phyloP scores from a whole-genome alignment of 2,797 vertebrate species.

The Hozukius guyotensis region DNA sequence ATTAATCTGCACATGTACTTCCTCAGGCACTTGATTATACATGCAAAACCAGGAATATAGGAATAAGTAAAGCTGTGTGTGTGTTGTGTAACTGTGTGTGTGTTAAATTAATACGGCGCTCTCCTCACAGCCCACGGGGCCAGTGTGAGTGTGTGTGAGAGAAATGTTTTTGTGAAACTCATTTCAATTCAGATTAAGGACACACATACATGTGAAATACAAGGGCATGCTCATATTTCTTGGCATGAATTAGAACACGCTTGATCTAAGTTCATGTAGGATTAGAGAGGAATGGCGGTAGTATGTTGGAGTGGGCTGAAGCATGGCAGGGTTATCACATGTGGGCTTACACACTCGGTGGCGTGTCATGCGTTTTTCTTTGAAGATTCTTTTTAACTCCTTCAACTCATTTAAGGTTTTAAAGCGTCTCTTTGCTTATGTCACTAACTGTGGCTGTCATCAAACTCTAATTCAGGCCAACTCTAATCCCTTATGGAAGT shows the following conservation, averaged over 20 bases:
- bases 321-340: conserved; percentile 28
- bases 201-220: conserved; percentile 2
- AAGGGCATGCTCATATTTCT: neutral
- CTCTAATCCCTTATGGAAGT: conserved; percentile 42
- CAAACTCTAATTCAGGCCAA: conserved; percentile 40
- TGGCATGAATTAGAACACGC: conserved; percentile 4
- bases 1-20: conserved; percentile 66
- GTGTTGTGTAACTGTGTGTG: conserved; percentile 24
- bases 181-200: conserved; percentile 26
- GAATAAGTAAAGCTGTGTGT: conserved; percentile 11
- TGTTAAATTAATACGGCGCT: conserved; percentile 19
- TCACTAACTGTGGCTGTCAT: conserved; percentile 29
- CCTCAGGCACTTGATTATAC: conserved; percentile 59
- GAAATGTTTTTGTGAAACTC: conserved; percentile 7
- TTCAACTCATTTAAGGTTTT: conserved; percentile 39
- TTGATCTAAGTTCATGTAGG: conserved; percentile 7
- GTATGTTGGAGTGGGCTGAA: conserved; percentile 10
- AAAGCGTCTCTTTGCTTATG: conserved; percentile 17
- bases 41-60: conserved; percentile 53
- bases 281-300: conserved; percentile 14
- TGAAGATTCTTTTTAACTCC: conserved; percentile 50
- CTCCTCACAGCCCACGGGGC: conserved; percentile 8
- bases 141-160: neutral
- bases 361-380: conserved; percentile 48
- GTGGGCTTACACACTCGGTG: conserved; percentile 28